phyloP scores from a whole-genome alignment of 2,888 invertebrate species.

The Meghimatium bilineatum region DNA sequence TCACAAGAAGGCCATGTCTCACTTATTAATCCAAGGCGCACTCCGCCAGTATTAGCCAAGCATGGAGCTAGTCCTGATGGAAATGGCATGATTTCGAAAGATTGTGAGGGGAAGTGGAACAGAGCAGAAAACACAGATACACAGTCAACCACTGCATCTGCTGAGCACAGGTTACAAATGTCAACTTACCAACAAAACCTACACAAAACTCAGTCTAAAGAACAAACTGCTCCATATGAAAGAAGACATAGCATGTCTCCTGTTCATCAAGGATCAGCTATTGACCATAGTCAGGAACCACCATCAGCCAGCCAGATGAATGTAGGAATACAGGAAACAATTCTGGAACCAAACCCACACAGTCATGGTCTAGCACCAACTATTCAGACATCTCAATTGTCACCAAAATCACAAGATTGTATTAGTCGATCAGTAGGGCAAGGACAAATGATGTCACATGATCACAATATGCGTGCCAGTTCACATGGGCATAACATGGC shows the following conservation, averaged over 20 bases:
- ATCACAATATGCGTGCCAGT: background rate
- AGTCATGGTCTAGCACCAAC: background rate
- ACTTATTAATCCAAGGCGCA: slow-evolving; percentile 10
- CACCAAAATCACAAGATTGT: slow-evolving; percentile 7
- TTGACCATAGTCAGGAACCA: background rate
- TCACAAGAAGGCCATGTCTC: slow-evolving; percentile 5
- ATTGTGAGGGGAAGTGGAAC: background rate
- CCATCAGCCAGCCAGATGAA: background rate
- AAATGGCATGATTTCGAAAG: background rate
- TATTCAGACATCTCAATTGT: background rate
- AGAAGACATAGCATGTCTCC: slow-evolving; percentile 19
- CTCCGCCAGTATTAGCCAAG: slow-evolving; percentile 9
- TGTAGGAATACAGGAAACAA: background rate
- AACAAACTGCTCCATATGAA: background rate
- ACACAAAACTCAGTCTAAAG: background rate
- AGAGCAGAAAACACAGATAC: slow-evolving; percentile 1
- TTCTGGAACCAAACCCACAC: background rate
- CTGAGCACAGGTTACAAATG: slow-evolving; percentile 5
- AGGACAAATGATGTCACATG: background rate
- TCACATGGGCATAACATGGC: background rate
- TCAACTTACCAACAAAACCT: slow-evolving; percentile 12
- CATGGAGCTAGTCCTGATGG: slow-evolving; percentile 5
- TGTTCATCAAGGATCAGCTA: background rate
- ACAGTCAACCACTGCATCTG: background rate
- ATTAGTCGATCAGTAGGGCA: background rate